A percentile compares a stretch with the other conserved stretches of the same genome.
phyloP scores from a whole-genome alignment of 2,797 vertebrate genomes.

The Hephaestus fuliginosus region DNA sequence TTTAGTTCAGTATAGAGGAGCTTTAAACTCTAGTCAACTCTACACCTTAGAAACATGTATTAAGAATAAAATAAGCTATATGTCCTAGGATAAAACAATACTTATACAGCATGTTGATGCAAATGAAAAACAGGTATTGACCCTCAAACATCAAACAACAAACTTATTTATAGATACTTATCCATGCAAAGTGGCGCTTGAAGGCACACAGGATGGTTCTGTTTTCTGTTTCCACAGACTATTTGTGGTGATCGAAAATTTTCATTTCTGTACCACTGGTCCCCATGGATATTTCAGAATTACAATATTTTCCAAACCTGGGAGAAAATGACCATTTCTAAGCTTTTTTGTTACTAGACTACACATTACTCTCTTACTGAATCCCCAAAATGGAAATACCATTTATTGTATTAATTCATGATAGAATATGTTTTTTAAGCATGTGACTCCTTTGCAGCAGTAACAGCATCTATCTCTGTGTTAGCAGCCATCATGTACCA shows the following conservation, averaged over 20 bases:
- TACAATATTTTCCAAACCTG: neutral
- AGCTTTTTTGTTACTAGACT: neutral
- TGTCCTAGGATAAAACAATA: neutral
- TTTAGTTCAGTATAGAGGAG: constrained; percentile 10
- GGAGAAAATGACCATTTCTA: neutral
- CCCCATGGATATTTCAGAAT: neutral
- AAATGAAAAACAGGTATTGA: constrained; percentile 17
- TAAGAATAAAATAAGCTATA: constrained; percentile 9
- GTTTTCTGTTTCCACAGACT: neutral
- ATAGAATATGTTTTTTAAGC: neutral
- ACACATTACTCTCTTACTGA: neutral
- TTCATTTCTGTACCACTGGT: neutral
- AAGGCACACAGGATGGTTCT: neutral
- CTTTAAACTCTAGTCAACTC: constrained; percentile 18
- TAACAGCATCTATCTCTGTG: neutral
- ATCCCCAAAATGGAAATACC: neutral
- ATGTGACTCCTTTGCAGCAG: neutral
- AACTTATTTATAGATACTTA: neutral
- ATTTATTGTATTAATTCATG: neutral
- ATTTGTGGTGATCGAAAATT: neutral
- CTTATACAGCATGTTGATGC: neutral
- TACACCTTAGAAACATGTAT: constrained; percentile 1
- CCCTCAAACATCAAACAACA: constrained; percentile 3
- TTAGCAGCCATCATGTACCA: neutral
- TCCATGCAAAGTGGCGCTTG: neutral